Conservation (phyloP, 2,797 vertebrate species). For the Discoglossus pictus region DNA sequence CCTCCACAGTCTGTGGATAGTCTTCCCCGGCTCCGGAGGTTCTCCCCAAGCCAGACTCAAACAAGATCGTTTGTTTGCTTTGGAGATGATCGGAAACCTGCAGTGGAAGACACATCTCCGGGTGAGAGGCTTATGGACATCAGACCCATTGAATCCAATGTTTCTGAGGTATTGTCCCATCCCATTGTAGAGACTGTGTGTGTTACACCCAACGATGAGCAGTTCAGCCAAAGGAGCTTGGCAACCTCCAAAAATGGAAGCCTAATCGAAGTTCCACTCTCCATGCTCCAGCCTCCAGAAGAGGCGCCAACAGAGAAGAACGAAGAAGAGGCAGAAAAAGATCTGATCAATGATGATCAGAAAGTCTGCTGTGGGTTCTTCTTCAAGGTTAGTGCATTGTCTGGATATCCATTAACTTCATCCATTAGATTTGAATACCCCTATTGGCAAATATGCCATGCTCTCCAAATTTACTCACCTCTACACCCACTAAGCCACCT, state of each 20-base stretch:
- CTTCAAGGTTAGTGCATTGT: conserved; percentile 83
- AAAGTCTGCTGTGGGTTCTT: conserved; percentile 94
- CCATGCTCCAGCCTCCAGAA: conserved; percentile 81
- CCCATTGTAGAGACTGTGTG: conserved; percentile 82
- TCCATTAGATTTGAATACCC: too few relatives aligned
- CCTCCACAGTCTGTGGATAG: conserved; percentile 94
- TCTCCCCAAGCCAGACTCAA: conserved; percentile 90
- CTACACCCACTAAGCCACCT: too few relatives aligned
- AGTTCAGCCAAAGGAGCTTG: conserved; percentile 61
- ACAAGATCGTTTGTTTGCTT: conserved; percentile 86
- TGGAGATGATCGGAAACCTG: conserved; percentile 73
- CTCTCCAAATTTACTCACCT: too few relatives aligned
- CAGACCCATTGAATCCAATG: conserved; percentile 77
- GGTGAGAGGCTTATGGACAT: conserved; percentile 63
- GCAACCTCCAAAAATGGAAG: conserved; percentile 72
- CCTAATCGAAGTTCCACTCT: conserved; percentile 91
- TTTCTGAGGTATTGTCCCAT: conserved; percentile 87
- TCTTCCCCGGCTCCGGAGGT: conserved; percentile 88
- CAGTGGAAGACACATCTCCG: conserved; percentile 61
- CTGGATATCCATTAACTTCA: neutral
- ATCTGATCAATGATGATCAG: conserved; percentile 82
- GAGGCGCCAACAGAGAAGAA: conserved; percentile 70
- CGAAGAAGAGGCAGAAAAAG: conserved; percentile 68
- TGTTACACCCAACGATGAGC: conserved; percentile 80
- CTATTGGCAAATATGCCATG: too few relatives aligned